Conservation (phyloP, 2,113 vertebrate species). For the Hippocampus barbouri region DNA sequence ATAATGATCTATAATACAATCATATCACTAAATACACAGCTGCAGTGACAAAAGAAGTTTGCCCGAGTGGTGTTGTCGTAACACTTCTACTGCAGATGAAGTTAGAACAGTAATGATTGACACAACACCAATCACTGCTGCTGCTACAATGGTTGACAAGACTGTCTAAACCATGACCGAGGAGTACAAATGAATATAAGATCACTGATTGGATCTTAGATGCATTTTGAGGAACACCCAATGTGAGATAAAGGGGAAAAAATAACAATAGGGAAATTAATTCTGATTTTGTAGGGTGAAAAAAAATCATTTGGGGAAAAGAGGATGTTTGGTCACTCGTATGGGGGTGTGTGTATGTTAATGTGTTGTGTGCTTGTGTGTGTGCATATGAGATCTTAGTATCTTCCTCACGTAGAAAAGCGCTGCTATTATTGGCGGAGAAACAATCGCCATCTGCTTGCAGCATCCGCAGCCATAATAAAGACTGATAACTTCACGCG, state of each 20-base stretch:
- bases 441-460: conserved; percentile 69
- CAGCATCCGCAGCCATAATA: conserved; percentile 69
- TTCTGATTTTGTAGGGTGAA: not conserved
- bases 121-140: not conserved
- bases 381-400: conserved; percentile 10
- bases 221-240: not conserved
- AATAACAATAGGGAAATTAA: not conserved
- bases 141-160: not conserved
- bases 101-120: not conserved
- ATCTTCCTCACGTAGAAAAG: conserved; percentile 66
- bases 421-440: conserved; percentile 67
- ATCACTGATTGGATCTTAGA: not conserved
- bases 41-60: not conserved
- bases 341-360: conserved; percentile 47
- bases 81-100: not conserved
- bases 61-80: not conserved
- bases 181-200: not conserved
- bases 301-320: not conserved
- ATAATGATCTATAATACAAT: not conserved
- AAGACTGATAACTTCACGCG: conserved; percentile 67
- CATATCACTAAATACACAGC: not conserved
- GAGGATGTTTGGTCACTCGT: not conserved
- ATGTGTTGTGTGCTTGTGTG: conserved; percentile 13
- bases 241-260: not conserved
- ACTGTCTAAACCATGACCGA: not conserved